These are phyloP conservation scores for Pseudorectes ferrugineus DNA, from an alignment of 2,113 vertebrate genomes.

Conservation along the genomic window DNA sequence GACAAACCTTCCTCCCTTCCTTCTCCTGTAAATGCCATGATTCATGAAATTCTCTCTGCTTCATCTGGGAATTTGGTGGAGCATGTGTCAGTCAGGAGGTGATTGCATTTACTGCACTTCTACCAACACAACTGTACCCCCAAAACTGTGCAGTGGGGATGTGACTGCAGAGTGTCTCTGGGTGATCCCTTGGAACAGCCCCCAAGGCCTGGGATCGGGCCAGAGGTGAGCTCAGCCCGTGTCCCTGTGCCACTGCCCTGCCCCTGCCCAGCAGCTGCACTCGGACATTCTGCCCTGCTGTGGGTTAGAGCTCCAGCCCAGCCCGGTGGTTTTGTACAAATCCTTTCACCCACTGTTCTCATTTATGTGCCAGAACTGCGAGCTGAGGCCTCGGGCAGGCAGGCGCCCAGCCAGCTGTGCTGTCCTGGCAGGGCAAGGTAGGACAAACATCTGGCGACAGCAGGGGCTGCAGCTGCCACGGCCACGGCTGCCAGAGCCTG, in stretches of 20 bases:
- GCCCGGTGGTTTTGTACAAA: background rate
- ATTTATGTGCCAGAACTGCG: accelerated
- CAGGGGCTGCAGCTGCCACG: background rate
- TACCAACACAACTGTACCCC: background rate
- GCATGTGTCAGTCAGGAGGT: background rate
- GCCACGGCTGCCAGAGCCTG: background rate
- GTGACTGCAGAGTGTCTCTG: background rate
- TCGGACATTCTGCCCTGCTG: background rate
- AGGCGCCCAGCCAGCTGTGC: background rate
- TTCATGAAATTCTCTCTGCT: background rate
- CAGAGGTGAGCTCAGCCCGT: background rate
- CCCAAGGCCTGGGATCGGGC: background rate
- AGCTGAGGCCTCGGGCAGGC: accelerated
- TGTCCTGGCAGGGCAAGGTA: background rate
- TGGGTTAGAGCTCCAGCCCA: background rate
- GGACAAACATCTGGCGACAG: background rate
- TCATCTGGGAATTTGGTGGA: background rate
- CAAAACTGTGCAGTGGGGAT: background rate
- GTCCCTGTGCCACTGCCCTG: background rate
- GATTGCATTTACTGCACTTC: background rate
- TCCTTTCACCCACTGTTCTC: background rate
- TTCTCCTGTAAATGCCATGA: background rate
- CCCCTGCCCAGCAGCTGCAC: background rate
- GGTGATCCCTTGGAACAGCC: background rate
- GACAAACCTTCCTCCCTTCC: background rate